These are phyloP conservation scores for Cebus imitator DNA, from an alignment of 2,113 vertebrate genomes.

Conservation along the genomic window DNA sequence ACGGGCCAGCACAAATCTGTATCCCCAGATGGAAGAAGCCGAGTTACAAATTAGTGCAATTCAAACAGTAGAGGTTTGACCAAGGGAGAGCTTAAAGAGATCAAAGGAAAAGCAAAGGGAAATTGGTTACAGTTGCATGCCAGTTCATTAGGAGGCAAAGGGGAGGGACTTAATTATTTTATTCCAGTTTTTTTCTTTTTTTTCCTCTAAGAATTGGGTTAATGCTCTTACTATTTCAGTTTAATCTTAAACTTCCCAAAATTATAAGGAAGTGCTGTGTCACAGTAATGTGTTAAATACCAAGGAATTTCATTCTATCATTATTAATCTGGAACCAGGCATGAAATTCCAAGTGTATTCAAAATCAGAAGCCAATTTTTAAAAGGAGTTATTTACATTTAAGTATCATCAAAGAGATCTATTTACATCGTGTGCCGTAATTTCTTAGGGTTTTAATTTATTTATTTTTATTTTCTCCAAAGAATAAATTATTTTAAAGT, in stretches of 20 bases:
- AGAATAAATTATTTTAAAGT: slow-evolving; percentile 7
- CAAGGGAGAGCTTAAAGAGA: slow-evolving; percentile 16
- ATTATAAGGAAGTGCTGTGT: neutral
- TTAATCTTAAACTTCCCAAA: neutral
- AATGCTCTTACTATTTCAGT: neutral
- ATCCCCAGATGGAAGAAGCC: slow-evolving; percentile 19
- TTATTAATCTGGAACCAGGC: neutral
- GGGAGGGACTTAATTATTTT: slow-evolving; percentile 32
- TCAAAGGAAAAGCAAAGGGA: slow-evolving; percentile 41
- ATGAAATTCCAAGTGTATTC: neutral
- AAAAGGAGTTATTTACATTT: neutral
- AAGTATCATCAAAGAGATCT: neutral
- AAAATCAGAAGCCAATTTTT: slow-evolving; percentile 17
- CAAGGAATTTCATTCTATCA: neutral
- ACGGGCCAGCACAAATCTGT: slow-evolving; percentile 21
- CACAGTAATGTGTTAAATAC: neutral
- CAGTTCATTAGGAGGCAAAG: slow-evolving; percentile 18
- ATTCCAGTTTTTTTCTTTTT: neutral
- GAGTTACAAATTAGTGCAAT: slow-evolving; percentile 58
- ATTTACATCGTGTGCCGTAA: neutral
- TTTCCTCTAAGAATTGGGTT: slow-evolving; percentile 17
- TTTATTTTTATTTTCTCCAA: neutral
- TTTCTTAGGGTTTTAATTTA: neutral
- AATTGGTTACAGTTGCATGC: slow-evolving; percentile 29
- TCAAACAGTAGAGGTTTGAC: slow-evolving; percentile 59